Evolutionary conservation across 2,113 vertebrate species (phyloP).

Genomic region (Halcyon malimbica): DNA sequence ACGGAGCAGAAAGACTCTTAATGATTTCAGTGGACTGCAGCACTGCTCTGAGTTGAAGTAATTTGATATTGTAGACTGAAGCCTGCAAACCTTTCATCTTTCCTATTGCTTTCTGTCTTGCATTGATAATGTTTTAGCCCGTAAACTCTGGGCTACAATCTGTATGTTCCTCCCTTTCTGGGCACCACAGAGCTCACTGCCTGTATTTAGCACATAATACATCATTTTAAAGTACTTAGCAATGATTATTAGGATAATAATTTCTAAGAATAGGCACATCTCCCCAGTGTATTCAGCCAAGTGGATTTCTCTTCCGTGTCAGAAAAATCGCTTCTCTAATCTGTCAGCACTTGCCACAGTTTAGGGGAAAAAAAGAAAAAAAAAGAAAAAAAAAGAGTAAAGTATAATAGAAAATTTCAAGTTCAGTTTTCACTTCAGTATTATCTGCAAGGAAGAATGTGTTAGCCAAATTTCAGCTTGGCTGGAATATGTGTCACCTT

Average conservation of each 20-base stretch:
- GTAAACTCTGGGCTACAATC: neutral
- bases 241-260: constrained; percentile 4
- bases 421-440: neutral
- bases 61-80: neutral
- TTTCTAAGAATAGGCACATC: neutral
- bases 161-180: neutral
- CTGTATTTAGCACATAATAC: neutral
- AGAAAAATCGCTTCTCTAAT: neutral
- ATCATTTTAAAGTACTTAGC: neutral
- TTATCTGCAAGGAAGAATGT: neutral
- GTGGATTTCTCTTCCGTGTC: neutral
- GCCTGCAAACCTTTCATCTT: neutral
- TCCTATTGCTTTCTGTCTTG: neutral
- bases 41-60: neutral
- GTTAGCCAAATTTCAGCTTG: neutral
- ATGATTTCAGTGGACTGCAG: neutral
- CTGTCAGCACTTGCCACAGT: neutral
- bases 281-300: neutral
- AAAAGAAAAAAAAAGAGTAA: neutral
- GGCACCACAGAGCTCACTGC: neutral
- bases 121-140: neutral
- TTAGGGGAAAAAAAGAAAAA: too few species aligned
- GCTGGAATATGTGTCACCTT: neutral
- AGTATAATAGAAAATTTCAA: neutral
- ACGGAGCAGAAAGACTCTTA: fast-evolving